These are phyloP conservation scores for Pipistrellus pipistrellus DNA, from an alignment of 2,797 vertebrate genomes.

Conservation along the genomic window DNA sequence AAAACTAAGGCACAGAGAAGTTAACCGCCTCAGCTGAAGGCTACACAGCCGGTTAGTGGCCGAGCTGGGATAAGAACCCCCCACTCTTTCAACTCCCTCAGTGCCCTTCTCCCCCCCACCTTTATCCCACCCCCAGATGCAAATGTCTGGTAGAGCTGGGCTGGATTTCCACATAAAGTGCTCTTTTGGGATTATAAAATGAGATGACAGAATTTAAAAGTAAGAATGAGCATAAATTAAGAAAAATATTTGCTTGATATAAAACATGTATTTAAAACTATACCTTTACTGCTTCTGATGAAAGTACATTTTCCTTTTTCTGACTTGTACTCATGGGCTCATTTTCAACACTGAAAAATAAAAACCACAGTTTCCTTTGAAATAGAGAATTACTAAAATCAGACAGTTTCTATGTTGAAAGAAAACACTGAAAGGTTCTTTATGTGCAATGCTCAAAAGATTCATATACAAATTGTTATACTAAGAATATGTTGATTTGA, in stretches of 20 bases:
- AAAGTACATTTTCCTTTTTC: conserved; percentile 86
- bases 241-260: conserved; percentile 53
- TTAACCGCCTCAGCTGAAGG: neutral
- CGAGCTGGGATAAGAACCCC: neutral
- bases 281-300: conserved; percentile 88
- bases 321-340: conserved; percentile 82
- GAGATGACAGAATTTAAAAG: neutral
- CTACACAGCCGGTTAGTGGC: neutral
- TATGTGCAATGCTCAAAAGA: neutral
- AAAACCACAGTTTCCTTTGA: conserved; percentile 78
- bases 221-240: neutral
- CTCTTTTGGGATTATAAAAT: conserved; percentile 39
- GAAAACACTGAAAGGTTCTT: neutral
- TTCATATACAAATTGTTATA: conserved; percentile 32
- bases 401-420: conserved; percentile 40
- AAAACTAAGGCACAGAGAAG: neutral
- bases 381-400: conserved; percentile 76
- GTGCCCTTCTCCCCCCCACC: neutral
- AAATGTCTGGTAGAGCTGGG: neutral
- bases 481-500: conserved; percentile 16
- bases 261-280: conserved; percentile 67
- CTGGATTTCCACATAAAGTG: neutral
- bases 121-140: neutral
- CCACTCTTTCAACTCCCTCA: neutral
- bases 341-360: conserved; percentile 89